These are phyloP conservation scores for Salmo trutta DNA, from an alignment of 2,797 vertebrate genomes.

Conservation along the genomic window DNA sequence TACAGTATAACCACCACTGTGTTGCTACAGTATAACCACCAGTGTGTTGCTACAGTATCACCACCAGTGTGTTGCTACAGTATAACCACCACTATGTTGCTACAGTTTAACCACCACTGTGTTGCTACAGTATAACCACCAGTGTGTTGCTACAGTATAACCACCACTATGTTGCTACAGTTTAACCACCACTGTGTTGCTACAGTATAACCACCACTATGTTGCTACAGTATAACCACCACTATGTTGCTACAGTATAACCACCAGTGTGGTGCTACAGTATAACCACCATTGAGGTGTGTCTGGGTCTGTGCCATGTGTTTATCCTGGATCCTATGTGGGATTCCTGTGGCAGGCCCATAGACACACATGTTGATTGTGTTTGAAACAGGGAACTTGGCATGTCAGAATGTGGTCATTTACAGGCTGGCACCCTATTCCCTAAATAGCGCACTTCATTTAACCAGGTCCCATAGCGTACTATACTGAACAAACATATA, in stretches of 20 bases:
- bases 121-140: no score
- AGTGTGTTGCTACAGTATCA: no score
- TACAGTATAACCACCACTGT: no score
- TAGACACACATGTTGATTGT: slow-evolving; percentile 27
- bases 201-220: background rate
- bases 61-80: no score
- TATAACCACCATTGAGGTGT: slow-evolving; percentile 43
- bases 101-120: no score
- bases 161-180: background rate
- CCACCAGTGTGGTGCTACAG: no score
- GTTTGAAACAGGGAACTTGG: slow-evolving; percentile 36
- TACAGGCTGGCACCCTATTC: slow-evolving; percentile 51
- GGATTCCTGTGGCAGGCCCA: background rate
- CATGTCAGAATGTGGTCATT: slow-evolving; percentile 54
- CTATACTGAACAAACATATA: slow-evolving; percentile 35
- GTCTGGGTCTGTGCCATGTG: slow-evolving; percentile 56
- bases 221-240: no score
- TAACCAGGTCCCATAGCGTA: background rate
- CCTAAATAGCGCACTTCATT: background rate
- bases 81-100: no score
- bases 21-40: no score
- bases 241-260: background rate
- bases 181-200: background rate
- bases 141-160: background rate
- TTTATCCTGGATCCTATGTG: background rate